Percentiles rank a stretch among this genome's conserved stretches.
These are phyloP conservation scores for Cirrhinus mrigala DNA, from an alignment of 2,797 vertebrate species.

Conservation along the genomic window DNA sequence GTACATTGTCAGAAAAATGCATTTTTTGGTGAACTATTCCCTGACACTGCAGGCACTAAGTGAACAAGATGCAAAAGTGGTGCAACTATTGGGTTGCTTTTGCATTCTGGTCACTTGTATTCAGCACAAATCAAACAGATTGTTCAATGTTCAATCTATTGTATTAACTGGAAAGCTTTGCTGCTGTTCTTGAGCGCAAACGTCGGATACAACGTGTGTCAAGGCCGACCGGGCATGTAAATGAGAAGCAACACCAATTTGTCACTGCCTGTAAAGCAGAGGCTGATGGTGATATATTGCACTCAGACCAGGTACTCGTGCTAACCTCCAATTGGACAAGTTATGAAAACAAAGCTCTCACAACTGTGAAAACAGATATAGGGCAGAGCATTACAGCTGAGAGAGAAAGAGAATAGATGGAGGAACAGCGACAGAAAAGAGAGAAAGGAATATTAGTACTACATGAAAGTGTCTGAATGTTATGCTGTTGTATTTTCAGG, in stretches of 20 bases:
- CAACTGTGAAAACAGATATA: conserved; percentile 31
- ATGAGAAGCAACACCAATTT: conserved; percentile 78
- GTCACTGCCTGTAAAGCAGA: conserved; percentile 70
- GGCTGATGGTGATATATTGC: conserved; percentile 58
- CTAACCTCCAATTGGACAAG: conserved; percentile 43
- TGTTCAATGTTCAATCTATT: conserved; percentile 29
- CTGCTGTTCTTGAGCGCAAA: conserved; percentile 9
- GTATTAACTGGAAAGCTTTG: conserved; percentile 14
- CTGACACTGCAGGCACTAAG: neutral
- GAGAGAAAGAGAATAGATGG: conserved; percentile 13
- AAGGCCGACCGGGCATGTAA: conserved; percentile 74
- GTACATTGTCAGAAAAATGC: neutral
- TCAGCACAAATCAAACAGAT: conserved; percentile 36
- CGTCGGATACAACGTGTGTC: conserved; percentile 41
- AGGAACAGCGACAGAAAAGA: neutral
- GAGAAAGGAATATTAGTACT: neutral
- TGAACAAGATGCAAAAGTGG: neutral
- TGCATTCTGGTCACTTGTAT: neutral
- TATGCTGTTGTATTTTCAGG: too few species aligned
- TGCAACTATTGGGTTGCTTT: conserved; percentile 5
- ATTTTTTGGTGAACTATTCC: neutral
- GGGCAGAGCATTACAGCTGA: neutral
- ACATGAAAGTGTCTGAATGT: neutral
- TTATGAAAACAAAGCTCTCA: conserved; percentile 44
- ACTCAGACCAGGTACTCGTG: conserved; percentile 30